Percentiles rank a stretch among this genome's conserved stretches.
Conservation (phyloP, 2,113 vertebrate species). For the Archocentrus centrarchus region DNA sequence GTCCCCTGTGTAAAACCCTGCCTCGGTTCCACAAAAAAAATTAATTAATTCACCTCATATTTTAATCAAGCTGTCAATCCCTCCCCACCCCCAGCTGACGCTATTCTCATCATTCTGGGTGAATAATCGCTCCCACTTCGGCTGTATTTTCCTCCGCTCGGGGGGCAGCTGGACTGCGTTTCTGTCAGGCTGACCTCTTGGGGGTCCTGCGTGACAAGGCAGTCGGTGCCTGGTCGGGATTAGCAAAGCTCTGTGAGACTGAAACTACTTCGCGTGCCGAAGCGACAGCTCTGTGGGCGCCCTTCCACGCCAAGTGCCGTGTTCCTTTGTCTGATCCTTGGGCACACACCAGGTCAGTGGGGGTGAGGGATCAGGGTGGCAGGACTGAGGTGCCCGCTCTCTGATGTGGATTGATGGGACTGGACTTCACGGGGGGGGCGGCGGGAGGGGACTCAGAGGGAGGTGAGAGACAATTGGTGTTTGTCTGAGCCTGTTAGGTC, state of each 20-base stretch:
- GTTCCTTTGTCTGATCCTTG: constrained; percentile 69
- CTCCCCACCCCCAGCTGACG: neutral
- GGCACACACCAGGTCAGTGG: constrained; percentile 54
- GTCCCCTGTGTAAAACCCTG: constrained; percentile 51
- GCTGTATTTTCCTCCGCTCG: constrained; percentile 37
- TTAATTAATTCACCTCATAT: constrained; percentile 57
- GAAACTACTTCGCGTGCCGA: constrained; percentile 59
- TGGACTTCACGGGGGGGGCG: constrained; percentile 24
- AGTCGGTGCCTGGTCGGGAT: constrained; percentile 52
- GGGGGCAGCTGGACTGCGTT: constrained; percentile 39
- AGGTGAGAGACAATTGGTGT: constrained; percentile 57
- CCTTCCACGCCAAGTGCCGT: constrained; percentile 41
- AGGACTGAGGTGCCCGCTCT: constrained; percentile 62
- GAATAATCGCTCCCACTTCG: constrained; percentile 56
- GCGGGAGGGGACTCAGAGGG: constrained; percentile 43
- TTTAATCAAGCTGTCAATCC: constrained; percentile 51
- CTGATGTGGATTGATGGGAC: constrained; percentile 71
- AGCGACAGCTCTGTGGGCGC: constrained; percentile 57
- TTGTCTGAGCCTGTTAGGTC: constrained; percentile 71
- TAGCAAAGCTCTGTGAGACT: constrained; percentile 55
- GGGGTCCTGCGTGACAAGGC: constrained; percentile 66
- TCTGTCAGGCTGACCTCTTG: constrained; percentile 37
- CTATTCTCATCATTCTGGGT: constrained; percentile 40
- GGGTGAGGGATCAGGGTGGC: constrained; percentile 60
- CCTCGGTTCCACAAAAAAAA: constrained; percentile 53